Base-by-base conservation (phyloP, 2,888 invertebrate genomes). In the Ophion costatus region DNA sequence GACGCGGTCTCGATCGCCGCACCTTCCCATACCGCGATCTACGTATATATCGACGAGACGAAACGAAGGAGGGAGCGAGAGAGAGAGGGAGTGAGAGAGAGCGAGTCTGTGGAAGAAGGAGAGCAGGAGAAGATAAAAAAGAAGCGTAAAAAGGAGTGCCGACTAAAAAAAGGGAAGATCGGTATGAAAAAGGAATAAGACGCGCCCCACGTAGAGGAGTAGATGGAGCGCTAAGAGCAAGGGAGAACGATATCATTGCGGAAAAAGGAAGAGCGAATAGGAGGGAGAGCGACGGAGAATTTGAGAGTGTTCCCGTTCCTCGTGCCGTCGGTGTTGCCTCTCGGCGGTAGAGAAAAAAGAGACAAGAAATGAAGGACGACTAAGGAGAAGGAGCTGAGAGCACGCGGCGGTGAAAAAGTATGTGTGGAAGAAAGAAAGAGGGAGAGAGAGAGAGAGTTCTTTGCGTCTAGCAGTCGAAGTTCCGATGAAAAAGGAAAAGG, bases 201-300 rank as follows among this genome's bases (percentile, higher is more conserved):
- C 79, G 75, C 64, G 33, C 63, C 63, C 73, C 82, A 33, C 81
- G 84, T 67, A 70, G 76, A 73, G 84, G 42, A 73, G 71, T 85
- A 82, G 82, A 85, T 85, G 84, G 82, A 85, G 82, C 79, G 67
- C 82, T 75, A 85, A 73, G 84, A 79, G 82, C 71, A 82, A 75
- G 66, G 71, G 67, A 85, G 75, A 79, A 66, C 51, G 75, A 74
- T 29, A 80, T 74, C 38, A 22, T 38, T 24, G 24, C 24, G 33
- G 22, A 33, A 59, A 51, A 66, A 11, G 17, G 57, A 51, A 61
- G 51, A 22, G 14, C 5, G 38, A 51, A 79, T 42, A 73, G 10
- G 22, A 29, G 5, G 11, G n/a, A 67, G 17, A 59, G 42, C 38
- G 64, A 56, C 9, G 24, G 78, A 42, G 22, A 78, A 70, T 29